These are phyloP conservation scores for Heliconius congener DNA, from an alignment of 1,140 invertebrate genomes.

Conservation along the genomic window DNA sequence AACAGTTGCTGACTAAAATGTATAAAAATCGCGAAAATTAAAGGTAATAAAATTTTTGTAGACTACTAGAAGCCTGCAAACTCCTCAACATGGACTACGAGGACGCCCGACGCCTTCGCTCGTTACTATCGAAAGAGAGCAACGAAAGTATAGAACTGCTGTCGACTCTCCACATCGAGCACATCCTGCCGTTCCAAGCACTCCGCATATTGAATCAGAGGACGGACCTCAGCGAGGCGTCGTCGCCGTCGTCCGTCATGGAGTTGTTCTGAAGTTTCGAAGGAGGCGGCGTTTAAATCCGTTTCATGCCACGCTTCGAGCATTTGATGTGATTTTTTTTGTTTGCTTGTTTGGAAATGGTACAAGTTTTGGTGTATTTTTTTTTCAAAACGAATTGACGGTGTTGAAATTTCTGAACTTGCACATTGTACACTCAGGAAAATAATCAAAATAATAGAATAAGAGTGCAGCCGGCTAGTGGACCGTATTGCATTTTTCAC, in stretches of 20 bases:
- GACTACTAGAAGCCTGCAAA: slow-evolving; percentile 89
- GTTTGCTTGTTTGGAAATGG: background rate
- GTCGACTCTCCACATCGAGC: slow-evolving; percentile 39
- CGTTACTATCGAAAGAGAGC: slow-evolving; percentile 38
- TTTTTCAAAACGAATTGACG: too few relatives aligned
- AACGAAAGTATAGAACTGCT: slow-evolving; percentile 35
- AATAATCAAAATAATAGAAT: too few relatives aligned
- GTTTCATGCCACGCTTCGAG: background rate
- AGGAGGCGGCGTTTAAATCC: slow-evolving; percentile 59
- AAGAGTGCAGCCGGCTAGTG: too few relatives aligned
- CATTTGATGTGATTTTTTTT: background rate
- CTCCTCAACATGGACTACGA: slow-evolving; percentile 89
- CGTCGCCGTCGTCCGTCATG: slow-evolving; percentile 60
- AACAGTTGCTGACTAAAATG: too few relatives aligned
- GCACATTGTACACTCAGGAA: too few relatives aligned
- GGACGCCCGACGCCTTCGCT: slow-evolving; percentile 87
- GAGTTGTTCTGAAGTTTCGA: slow-evolving; percentile 71
- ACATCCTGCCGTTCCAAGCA: slow-evolving; percentile 52
- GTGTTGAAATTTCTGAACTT: too few relatives aligned
- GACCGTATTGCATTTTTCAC: too few relatives aligned
- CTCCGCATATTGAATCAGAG: slow-evolving; percentile 71
- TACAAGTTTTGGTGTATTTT: background rate
- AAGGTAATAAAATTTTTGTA: slow-evolving; percentile 53
- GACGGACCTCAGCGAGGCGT: slow-evolving; percentile 63
- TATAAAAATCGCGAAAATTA: too few relatives aligned